These are phyloP conservation scores for Synchiropus splendidus DNA, from an alignment of 2,113 vertebrate species.

Conservation along the genomic window DNA sequence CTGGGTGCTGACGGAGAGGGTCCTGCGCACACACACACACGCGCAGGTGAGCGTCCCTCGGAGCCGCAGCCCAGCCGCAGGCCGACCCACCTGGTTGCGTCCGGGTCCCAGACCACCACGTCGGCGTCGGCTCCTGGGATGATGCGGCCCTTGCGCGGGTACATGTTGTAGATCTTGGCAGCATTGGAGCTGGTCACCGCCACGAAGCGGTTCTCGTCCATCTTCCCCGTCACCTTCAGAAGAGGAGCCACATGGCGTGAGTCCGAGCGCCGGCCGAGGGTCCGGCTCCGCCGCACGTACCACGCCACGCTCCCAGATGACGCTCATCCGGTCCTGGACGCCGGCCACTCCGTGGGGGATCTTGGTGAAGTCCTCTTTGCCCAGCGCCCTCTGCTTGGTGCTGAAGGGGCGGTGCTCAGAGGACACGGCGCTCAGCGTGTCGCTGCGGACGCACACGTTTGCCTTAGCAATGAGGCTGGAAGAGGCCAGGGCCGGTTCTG, in stretches of 20 bases:
- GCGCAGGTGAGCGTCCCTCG: background rate
- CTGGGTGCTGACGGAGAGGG: constrained; percentile 87
- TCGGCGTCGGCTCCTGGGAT: constrained; percentile 88
- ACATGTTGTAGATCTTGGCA: constrained; percentile 95
- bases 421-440: constrained; percentile 87
- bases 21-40: constrained; percentile 60
- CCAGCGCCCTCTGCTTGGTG: constrained; percentile 92
- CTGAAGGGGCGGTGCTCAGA: constrained; percentile 93
- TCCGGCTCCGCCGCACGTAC: constrained; percentile 51
- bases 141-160: constrained; percentile 92
- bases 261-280: background rate
- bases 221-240: constrained; percentile 89
- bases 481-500: no score
- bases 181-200: constrained; percentile 93
- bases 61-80: no score
- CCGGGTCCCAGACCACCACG: constrained; percentile 93
- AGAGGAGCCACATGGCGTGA: background rate
- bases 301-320: constrained; percentile 97
- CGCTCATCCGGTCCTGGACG: constrained; percentile 94
- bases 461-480: no score
- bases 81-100: constrained; percentile 47
- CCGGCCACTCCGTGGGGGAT: constrained; percentile 91
- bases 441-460: constrained; percentile 56
- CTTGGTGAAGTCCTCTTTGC: constrained; percentile 97
- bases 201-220: constrained; percentile 97